phyloP scores from a whole-genome alignment of 1,140 invertebrate species.

The Lucilia sericata region DNA sequence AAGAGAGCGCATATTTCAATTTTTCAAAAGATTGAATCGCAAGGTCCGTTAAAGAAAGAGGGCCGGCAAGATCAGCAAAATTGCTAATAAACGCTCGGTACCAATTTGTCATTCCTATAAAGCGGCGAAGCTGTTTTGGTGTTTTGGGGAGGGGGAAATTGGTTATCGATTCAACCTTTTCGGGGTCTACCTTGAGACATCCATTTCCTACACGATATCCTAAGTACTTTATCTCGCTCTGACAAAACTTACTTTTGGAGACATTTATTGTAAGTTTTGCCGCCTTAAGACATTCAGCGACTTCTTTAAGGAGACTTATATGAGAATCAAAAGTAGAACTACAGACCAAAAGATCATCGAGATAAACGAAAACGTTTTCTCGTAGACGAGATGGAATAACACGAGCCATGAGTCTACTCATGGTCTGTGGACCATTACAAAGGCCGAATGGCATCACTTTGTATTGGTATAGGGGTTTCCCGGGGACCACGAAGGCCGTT shows the following conservation, averaged over 20 bases:
- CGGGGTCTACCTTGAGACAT: not conserved
- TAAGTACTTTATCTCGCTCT: not conserved
- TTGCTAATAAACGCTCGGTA: slow-evolving; percentile 62
- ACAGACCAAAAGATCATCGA: not conserved
- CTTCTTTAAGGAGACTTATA: not conserved
- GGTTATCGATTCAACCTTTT: not conserved
- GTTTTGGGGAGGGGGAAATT: not conserved
- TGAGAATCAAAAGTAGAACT: not conserved
- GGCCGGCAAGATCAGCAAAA: slow-evolving; percentile 54
- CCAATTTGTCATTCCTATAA: slow-evolving; percentile 68
- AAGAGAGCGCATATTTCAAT: not conserved
- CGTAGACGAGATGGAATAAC: not conserved
- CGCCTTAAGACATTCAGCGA: no score
- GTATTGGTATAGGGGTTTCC: not conserved
- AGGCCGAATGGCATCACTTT: not conserved
- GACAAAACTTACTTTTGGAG: not conserved
- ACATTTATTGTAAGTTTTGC: not conserved
- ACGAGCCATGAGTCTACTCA: not conserved
- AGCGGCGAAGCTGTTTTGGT: slow-evolving; percentile 63
- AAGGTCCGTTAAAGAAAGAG: not conserved
- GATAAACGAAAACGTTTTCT: not conserved
- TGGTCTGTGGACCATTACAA: not conserved
- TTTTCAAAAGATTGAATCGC: slow-evolving; percentile 47
- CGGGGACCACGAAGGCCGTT: not conserved
- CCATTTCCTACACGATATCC: not conserved